Base-by-base conservation (phyloP, 1,140 invertebrate genomes). In the Sipha flava region DNA sequence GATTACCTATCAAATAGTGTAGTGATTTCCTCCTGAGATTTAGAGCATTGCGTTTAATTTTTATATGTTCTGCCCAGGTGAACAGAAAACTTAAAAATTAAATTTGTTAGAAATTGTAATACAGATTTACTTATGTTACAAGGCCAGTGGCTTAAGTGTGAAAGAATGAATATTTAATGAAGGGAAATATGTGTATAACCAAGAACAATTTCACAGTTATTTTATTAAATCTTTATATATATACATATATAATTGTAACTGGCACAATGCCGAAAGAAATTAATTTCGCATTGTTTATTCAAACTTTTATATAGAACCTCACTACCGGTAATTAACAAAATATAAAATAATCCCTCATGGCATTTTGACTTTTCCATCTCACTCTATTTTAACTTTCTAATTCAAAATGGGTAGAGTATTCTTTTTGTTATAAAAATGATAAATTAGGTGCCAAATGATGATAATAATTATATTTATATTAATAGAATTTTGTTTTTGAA, bases 271-370 rank as follows among this genome's bases (percentile, higher is more conserved):
- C 66, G 16, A 29, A 16, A 0, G 23, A 29, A 47, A 70, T 59
- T 45, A 14, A 47, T 70, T 70, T n/a, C 14, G 66, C 47, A 70
- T 70, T 70, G 66, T 70, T 70, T 7, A 6, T 70, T 47, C 5
- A 70, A 70, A 70, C 66, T 70, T 45, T 47, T 45, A 26, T 68
- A 23, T 26, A 18, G 9, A 26, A 6, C 66, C 9, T 70, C 26
- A 18, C 66, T 29, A 47, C 40, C 66, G 66, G 66, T 70, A 70
- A 70, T 70, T 70, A 70, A 70, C 66, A 18, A 47, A 70, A 70
- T 16, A 3, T 70, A 29, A 47, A 70, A 70, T 47, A 47, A 70
- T 70, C 66, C 23, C 40, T 10, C 9, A 10, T 16, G 40, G 6
- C 9, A 18, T 45, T 66, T 43, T 45, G 26, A 70, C 66, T 70